These are phyloP conservation scores for Euphonia xanthogaster DNA, from an alignment of 2,797 vertebrate genomes.

Conservation along the genomic window DNA sequence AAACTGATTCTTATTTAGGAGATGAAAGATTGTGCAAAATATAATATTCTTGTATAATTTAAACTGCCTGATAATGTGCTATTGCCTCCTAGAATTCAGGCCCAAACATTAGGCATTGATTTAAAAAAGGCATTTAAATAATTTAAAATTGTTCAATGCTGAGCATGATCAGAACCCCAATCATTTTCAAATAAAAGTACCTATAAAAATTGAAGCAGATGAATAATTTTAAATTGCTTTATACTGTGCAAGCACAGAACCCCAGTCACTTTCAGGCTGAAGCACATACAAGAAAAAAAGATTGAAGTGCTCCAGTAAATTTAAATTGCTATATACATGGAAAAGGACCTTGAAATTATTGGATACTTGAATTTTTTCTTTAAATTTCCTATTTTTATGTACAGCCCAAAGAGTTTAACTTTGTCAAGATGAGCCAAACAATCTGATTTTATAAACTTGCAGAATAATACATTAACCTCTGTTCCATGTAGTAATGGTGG, in stretches of 20 bases:
- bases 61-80: neutral
- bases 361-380: neutral
- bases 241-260: conserved; percentile 5
- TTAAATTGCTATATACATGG: conserved; percentile 39
- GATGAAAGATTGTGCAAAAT: neutral
- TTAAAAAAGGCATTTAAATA: conserved; percentile 37
- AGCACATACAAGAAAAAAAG: neutral
- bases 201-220: conserved; percentile 31
- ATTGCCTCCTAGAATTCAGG: neutral
- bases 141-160: conserved; percentile 38
- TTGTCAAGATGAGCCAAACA: neutral
- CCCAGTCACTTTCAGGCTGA: conserved; percentile 33
- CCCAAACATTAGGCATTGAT: conserved; percentile 23
- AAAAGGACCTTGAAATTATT: conserved; percentile 43
- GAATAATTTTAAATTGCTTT: conserved; percentile 62
- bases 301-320: conserved; percentile 24
- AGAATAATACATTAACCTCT: neutral
- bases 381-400: neutral
- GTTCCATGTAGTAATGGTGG: neutral
- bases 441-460: neutral
- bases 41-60: conserved; percentile 15
- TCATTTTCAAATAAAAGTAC: conserved; percentile 48
- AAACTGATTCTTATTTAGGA: conserved; percentile 31
- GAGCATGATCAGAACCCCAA: conserved; percentile 34
- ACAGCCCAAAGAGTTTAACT: neutral